Percentiles rank a stretch among this genome's conserved stretches.
phyloP scores from a whole-genome alignment of 2,797 vertebrate genomes.

The Anguilla pacifica region DNA sequence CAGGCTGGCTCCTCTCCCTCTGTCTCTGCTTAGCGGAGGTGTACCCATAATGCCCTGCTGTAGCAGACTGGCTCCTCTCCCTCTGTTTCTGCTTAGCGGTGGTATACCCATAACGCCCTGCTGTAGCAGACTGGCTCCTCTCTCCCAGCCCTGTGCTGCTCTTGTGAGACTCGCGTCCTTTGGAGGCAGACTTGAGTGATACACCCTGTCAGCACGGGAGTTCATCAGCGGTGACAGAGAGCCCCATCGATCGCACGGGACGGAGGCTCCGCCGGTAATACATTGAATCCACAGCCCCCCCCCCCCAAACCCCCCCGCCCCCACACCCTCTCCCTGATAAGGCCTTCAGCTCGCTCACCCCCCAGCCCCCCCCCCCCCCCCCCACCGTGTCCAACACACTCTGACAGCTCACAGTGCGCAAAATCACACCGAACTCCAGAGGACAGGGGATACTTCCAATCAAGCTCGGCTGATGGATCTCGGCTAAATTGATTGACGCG shows the following conservation, averaged over 20 bases:
- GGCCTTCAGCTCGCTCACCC: neutral
- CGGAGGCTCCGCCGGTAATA: conserved; percentile 63
- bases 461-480: conserved; percentile 63
- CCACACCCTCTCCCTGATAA: conserved; percentile 29
- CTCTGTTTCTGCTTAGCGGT: neutral
- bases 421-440: conserved; percentile 56
- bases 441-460: conserved; percentile 60
- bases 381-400: neutral
- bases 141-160: neutral
- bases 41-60: neutral
- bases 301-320: conserved; percentile 13
- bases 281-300: conserved; percentile 57
- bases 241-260: conserved; percentile 68
- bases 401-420: conserved; percentile 43
- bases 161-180: neutral
- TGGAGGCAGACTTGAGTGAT: conserved; percentile 66
- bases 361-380: neutral
- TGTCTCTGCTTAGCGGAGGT: too few relatives aligned
- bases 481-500: conserved; percentile 51
- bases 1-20: neutral
- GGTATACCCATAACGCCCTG: neutral
- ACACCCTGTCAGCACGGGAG: conserved; percentile 69
- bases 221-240: conserved; percentile 72
- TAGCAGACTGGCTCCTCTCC: conserved; percentile 11
- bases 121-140: conserved; percentile 10